These are phyloP conservation scores for Cynopterus brachyotis DNA, from an alignment of 2,113 vertebrate species.

Conservation along the genomic window DNA sequence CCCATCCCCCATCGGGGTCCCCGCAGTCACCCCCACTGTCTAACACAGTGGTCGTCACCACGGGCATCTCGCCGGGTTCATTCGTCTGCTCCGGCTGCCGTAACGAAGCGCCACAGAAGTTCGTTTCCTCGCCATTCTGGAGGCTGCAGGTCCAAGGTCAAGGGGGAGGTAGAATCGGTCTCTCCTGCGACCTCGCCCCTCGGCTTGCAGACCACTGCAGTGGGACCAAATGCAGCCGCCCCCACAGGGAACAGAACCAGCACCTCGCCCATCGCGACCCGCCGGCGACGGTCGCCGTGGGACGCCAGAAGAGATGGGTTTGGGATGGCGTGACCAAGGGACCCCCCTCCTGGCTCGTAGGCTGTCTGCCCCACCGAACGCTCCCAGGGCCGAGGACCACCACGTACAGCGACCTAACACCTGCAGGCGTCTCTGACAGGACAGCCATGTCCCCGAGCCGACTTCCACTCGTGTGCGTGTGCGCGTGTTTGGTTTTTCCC, in stretches of 20 bases:
- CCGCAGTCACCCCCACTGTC: neutral
- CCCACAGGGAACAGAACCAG: accelerated
- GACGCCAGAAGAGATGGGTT: accelerated
- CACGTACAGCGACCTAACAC: neutral
- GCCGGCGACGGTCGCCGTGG: neutral
- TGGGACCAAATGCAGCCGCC: accelerated
- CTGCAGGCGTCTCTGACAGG: neutral
- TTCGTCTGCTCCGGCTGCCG: accelerated
- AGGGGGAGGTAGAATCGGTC: accelerated
- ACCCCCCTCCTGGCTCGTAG: neutral
- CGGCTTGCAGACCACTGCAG: accelerated
- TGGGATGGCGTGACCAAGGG: neutral
- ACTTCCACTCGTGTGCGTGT: accelerated
- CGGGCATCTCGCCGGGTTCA: accelerated
- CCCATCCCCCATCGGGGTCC: too few relatives aligned
- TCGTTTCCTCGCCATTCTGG: accelerated
- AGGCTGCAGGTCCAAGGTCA: neutral
- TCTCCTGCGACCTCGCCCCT: too few relatives aligned
- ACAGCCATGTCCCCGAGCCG: accelerated
- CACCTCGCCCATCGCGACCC: accelerated
- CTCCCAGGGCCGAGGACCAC: accelerated
- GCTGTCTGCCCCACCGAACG: too few relatives aligned
- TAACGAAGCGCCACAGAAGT: too few relatives aligned
- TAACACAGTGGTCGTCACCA: too few relatives aligned
- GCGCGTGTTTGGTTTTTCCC: neutral